Evolutionary conservation across 2,113 vertebrate genomes (phyloP).

Genomic region (Rhizomys pruinosus): DNA sequence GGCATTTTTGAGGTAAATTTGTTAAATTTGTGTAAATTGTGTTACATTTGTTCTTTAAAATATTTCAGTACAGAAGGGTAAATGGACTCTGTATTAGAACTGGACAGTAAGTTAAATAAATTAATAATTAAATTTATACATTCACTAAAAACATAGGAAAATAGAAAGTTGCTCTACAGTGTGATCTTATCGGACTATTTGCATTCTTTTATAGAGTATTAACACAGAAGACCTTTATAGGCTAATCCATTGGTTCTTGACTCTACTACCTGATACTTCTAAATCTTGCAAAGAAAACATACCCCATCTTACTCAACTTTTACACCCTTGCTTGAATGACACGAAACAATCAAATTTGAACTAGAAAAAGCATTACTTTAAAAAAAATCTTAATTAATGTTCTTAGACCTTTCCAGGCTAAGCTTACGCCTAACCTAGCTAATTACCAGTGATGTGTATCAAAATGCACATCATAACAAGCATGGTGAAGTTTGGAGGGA

Average conservation of each 20-base stretch:
- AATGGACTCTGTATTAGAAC: too few relatives aligned
- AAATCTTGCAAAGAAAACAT: background rate
- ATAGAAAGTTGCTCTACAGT: too few relatives aligned
- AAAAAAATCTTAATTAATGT: constrained; percentile 3
- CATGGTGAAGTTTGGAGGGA: background rate
- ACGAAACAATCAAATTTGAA: constrained; percentile 42
- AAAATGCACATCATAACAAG: too few relatives aligned
- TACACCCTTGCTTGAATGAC: constrained; percentile 13
- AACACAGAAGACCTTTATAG: constrained; percentile 17
- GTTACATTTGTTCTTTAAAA: too few relatives aligned
- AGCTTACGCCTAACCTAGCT: background rate
- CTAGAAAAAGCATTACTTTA: constrained; percentile 63
- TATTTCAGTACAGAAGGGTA: too few relatives aligned
- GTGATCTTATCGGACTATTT: too few relatives aligned
- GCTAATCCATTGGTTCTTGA: constrained; percentile 26
- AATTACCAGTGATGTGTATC: background rate
- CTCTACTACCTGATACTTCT: constrained; percentile 15
- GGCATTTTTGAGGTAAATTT: background rate
- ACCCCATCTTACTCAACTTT: background rate
- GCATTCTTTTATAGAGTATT: background rate
- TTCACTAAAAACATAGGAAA: too few relatives aligned
- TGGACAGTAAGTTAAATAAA: too few relatives aligned
- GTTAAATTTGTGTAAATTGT: too few relatives aligned
- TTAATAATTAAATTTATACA: too few relatives aligned
- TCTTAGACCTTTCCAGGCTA: background rate